These are phyloP conservation scores for Hirtodrosophila cameraria DNA, from an alignment of 2,888 invertebrate genomes.

Conservation along the genomic window DNA sequence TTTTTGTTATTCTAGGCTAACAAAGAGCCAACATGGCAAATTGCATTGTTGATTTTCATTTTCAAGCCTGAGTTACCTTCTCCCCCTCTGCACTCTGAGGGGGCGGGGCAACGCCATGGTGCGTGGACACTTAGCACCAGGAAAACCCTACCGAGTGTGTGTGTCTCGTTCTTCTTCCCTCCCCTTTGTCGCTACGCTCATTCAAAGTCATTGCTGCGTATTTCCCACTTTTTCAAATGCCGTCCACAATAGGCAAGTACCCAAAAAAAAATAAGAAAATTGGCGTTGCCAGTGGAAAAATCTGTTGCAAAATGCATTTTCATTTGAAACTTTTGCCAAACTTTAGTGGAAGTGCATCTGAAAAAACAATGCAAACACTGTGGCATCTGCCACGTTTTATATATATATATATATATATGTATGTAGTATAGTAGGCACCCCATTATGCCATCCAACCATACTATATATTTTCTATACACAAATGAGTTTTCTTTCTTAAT, in stretches of 20 bases:
- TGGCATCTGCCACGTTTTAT: conserved; percentile 13
- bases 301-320: conserved; percentile 74
- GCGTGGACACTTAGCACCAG: conserved; percentile 58
- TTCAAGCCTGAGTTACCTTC: conserved; percentile 68
- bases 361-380: conserved; percentile 55
- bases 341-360: conserved; percentile 47
- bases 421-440: no score
- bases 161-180: conserved; percentile 16
- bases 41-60: conserved; percentile 81
- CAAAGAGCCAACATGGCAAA: conserved; percentile 71
- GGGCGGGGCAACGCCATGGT: conserved; percentile 1
- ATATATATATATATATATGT: conserved; percentile 4
- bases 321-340: conserved; percentile 71
- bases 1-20: conserved; percentile 30
- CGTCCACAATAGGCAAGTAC: conserved; percentile 51
- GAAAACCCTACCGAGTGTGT: conserved; percentile 60
- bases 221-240: conserved; percentile 70
- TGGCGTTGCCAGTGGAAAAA: conserved; percentile 63
- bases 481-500: conserved; percentile 33
- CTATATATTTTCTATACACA: conserved; percentile 16
- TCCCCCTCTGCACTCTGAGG: conserved; percentile 28
- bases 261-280: conserved; percentile 33
- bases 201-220: conserved; percentile 72
- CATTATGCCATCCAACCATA: conserved; percentile 3
- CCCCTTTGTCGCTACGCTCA: conserved; percentile 30